Percentiles rank a stretch among this genome's conserved stretches.
phyloP scores from a whole-genome alignment of 2,113 vertebrate species.

The Paracyprichromis sp. region DNA sequence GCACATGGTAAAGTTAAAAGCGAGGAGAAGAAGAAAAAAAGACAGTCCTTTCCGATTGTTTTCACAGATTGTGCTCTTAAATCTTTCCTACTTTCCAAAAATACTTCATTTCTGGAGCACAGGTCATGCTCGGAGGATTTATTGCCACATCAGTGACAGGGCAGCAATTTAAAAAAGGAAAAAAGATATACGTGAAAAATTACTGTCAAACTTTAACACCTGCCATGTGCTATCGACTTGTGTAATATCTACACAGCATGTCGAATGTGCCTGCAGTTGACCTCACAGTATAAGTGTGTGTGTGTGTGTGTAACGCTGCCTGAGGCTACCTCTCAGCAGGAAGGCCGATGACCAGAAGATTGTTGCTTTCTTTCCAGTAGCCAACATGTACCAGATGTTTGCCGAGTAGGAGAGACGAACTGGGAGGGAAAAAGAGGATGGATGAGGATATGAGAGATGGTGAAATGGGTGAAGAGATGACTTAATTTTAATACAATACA shows the following conservation, averaged over 20 bases:
- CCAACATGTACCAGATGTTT: slow-evolving; percentile 86
- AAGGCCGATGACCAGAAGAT: slow-evolving; percentile 84
- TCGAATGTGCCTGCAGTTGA: not conserved
- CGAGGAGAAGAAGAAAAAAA: not conserved
- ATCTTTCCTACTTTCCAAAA: not conserved
- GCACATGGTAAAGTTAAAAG: not conserved
- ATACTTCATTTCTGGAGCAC: not conserved
- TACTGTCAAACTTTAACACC: not conserved
- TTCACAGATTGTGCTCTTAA: slow-evolving; percentile 11
- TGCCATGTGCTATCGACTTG: not conserved
- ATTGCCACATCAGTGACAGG: not conserved
- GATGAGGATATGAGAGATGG: not conserved
- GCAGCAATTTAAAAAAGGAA: not conserved
- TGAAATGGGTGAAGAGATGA: not conserved
- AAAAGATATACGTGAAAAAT: not conserved
- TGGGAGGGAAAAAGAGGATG: slow-evolving; percentile 9
- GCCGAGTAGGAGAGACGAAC: slow-evolving; percentile 84
- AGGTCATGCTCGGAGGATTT: not conserved
- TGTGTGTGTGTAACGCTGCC: not conserved
- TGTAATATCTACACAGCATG: not conserved
- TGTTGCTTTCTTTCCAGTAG: slow-evolving; percentile 90
- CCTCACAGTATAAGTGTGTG: not conserved
- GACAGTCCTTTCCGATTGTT: not conserved
- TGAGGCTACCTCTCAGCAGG: slow-evolving; percentile 84
- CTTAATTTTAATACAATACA: not conserved